These are phyloP conservation scores for Hipposideros larvatus DNA, from an alignment of 2,797 vertebrate genomes.

Conservation along the genomic window DNA sequence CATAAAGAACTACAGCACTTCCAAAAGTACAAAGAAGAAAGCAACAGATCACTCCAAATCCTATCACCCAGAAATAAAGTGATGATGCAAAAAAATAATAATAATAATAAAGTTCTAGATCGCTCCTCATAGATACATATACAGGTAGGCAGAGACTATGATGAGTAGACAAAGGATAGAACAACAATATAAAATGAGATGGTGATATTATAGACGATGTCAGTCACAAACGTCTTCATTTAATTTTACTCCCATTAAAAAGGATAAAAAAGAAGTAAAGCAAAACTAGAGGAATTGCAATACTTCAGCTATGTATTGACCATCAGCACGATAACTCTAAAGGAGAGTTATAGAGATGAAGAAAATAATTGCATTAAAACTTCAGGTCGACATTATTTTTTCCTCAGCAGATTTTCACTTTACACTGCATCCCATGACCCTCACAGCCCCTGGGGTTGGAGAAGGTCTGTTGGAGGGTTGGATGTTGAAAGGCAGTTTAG, in stretches of 20 bases:
- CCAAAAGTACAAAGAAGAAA: not conserved
- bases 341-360: not conserved
- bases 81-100: fast-evolving
- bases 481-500: not conserved
- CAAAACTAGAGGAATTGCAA: not conserved
- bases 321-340: fast-evolving
- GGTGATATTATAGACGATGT: fast-evolving
- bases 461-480: fast-evolving
- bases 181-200: fast-evolving
- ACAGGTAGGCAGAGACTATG: not conserved
- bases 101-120: not conserved
- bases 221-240: not conserved
- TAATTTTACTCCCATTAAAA: not conserved
- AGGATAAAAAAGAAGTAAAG: too few species aligned
- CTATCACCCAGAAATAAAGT: not conserved
- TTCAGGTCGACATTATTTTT: not conserved
- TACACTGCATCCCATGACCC: fast-evolving
- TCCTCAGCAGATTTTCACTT: fast-evolving
- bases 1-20: not conserved
- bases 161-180: fast-evolving
- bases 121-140: fast-evolving
- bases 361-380: not conserved
- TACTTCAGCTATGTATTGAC: fast-evolving
- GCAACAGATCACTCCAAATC: not conserved
- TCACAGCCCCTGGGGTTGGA: too few species aligned